Percentiles rank a stretch among this genome's conserved stretches.
Conservation (phyloP, 2,888 invertebrate genomes). For the Halictus quadricinctus region DNA sequence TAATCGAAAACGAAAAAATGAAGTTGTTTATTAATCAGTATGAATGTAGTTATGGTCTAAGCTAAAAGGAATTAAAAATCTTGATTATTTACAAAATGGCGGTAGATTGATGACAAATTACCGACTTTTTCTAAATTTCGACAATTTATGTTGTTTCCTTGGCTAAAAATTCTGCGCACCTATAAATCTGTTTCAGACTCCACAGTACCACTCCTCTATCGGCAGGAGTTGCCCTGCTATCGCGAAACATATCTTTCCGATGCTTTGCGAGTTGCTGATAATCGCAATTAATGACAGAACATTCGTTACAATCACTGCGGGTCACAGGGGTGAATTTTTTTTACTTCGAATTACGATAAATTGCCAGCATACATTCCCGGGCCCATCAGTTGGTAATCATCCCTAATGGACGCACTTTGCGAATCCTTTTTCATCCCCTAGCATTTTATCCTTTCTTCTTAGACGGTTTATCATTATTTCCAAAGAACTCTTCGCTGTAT, state of each 20-base stretch:
- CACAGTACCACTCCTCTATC: neutral
- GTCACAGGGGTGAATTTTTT: neutral
- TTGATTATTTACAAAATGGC: neutral
- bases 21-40: neutral
- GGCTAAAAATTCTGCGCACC: neutral
- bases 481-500: neutral
- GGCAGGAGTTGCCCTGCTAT: neutral
- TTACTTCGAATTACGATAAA: neutral
- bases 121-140: neutral
- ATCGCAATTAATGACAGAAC: neutral
- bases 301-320: neutral
- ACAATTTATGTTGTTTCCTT: neutral
- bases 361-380: neutral
- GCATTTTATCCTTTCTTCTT: neutral
- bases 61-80: neutral
- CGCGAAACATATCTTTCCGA: neutral
- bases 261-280: neutral
- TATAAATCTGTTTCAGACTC: neutral
- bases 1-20: neutral
- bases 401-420: neutral
- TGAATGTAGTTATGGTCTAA: neutral
- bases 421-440: neutral
- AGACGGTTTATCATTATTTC: neutral
- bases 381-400: neutral
- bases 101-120: too few species aligned